Base-by-base conservation (phyloP, 2,888 invertebrate genomes). In the Eubasilissa splendida region DNA sequence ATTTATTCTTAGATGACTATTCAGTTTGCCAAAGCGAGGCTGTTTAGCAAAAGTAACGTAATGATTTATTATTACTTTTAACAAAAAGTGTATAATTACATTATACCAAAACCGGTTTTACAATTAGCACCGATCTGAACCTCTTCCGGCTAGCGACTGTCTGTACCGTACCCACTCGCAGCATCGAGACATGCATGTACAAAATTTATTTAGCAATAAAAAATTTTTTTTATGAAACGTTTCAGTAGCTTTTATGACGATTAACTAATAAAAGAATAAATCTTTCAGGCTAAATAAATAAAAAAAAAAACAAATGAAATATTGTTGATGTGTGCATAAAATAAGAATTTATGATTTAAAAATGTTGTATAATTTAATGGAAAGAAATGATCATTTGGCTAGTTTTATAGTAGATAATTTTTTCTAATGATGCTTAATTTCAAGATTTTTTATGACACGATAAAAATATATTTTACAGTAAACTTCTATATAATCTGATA, bases 51-150 rank as follows among this genome's bases (percentile, higher is more conserved):
- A 66, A 31, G 33, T 66, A 42, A 66, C 42, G 31, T 31, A n/a
- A 77, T 80, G 80, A 82, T 82, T 82, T 82, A 82, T 42, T 42
- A 42, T 42, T 8, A n/a, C 66, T 2, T 63, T 59, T n/a, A 33
- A 50, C 66, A n/a, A 50, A 66, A 58, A n/a, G 58, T 63, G 9
- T 63, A 63, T 42, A 66, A 66, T 66, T 66, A 42, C 50, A 4
- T 74, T 71, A 81, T 77, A 7, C 42, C 71, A 76, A 73, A 82
- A 82, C 82, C 50, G 73, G 82, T 82, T 82, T 80, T 54, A 77
- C 82, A 82, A 82, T 82, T 82, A 82, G 76, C 80, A 74, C 76
- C 68, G 77, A 63, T 73, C n/a, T 56, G 22, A 14, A 53, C 33
- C 65, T 31, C 14, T 31, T 12, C 56, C 56, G 10, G 31, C 54